Evolutionary conservation across 2,113 vertebrate species (phyloP), one percentile per base, ranked within the genome.

Genomic region (Pavo muticus): DNA sequence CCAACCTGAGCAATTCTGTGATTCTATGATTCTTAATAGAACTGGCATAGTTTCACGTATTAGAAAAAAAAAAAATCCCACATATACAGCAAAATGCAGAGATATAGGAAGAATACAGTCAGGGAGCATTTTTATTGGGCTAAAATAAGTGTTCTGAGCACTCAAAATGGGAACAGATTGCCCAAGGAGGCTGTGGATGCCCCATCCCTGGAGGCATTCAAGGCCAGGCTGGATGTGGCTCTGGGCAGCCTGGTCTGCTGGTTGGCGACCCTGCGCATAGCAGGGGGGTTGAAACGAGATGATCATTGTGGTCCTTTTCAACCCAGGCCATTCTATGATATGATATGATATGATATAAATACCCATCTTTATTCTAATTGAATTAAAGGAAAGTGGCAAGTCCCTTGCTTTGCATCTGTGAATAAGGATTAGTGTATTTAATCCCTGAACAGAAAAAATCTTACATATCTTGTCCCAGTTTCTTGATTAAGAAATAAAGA

Each of bases 1-100:
- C 45, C 45, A 47, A 47, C 20, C 20, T 21, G 10, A 47, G 20
- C 45, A 47, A 47, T 20, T 47, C 45, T 47, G 11, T 42, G 40
- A 42, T 42, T 42, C 40, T 13, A 21, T 47, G 45, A 47, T 21
- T 21, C 47, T 68, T 63, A 82, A 75, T 13, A 82, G 5, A 52
- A 30, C 29, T 47, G 32, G 3, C 35, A 25, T 74, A 4, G 52
- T 65, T 79, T 84, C 40, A 45, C 25, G 1, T 68, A 8, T 32
- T 24, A 56, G 42, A 3, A 2, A 29, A 57, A 2, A 29, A 57
- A 35, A 48, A 64, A 69, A n/a, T 19, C 10, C 21, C 30, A 29
- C 3, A 0, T 20, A 7, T 54, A 47, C 0, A 0, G 52, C 60
- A 74, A 65, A 84, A 39, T 8, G 59, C 48, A 67, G n/a, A 93